These are phyloP conservation scores for Agriopis leucophaearia DNA, from an alignment of 2,888 invertebrate species.

Conservation along the genomic window DNA sequence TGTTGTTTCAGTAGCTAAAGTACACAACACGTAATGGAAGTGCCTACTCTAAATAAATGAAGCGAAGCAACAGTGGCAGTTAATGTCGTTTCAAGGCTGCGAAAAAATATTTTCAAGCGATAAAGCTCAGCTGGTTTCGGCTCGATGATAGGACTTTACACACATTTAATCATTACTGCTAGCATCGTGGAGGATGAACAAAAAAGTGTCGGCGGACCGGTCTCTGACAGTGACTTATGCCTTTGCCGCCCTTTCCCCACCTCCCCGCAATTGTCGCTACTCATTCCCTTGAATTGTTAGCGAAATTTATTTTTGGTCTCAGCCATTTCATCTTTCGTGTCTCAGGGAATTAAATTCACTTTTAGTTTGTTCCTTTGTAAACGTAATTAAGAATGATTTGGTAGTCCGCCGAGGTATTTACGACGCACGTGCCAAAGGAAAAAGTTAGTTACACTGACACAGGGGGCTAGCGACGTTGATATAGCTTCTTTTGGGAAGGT, in stretches of 20 bases:
- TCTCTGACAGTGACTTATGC: constrained; percentile 82
- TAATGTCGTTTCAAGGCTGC: constrained; percentile 10
- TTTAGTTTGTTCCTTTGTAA: constrained; percentile 33
- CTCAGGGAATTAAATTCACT: constrained; percentile 39
- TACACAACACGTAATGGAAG: constrained; percentile 9
- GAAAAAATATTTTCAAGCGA: constrained; percentile 30
- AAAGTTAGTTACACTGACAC: constrained; percentile 22
- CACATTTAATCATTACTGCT: constrained; percentile 67
- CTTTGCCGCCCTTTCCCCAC: constrained; percentile 68
- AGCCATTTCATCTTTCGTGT: constrained; percentile 44
- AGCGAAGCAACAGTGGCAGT: constrained; percentile 17
- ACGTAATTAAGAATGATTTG: constrained; percentile 40
- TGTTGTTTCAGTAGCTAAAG: not conserved
- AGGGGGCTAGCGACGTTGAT: constrained; percentile 13
- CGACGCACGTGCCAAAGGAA: constrained; percentile 29
- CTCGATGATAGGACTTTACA: constrained; percentile 43
- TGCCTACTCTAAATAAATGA: constrained; percentile 26
- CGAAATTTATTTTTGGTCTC: constrained; percentile 58
- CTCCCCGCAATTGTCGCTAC: constrained; percentile 73
- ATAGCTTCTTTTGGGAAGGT: constrained; percentile 3
- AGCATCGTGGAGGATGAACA: constrained; percentile 65
- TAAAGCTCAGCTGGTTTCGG: constrained; percentile 35
- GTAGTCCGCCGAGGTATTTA: constrained; percentile 34
- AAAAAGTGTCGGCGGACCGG: constrained; percentile 72
- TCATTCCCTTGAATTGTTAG: constrained; percentile 70